Conservation (phyloP, 2,888 invertebrate genomes). For the Chalcosyrphus nemorum region DNA sequence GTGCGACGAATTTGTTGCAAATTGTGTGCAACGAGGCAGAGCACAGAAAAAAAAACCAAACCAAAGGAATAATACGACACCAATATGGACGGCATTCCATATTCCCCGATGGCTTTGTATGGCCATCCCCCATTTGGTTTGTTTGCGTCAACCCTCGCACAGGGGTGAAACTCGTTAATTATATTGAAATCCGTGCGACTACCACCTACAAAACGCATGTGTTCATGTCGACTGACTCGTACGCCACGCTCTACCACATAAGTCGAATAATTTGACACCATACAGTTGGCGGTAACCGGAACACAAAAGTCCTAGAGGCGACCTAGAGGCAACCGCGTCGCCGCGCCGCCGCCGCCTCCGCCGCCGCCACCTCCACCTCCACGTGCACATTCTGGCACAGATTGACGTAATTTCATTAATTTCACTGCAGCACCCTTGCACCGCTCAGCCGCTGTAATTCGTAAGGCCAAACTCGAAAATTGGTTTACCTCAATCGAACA, state of each 20-base stretch:
- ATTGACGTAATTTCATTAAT: conserved; percentile 72
- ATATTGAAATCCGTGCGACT: conserved; percentile 48
- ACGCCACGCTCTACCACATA: conserved; percentile 7
- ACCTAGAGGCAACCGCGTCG: no score
- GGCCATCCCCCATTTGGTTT: background rate
- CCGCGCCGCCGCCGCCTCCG: no score
- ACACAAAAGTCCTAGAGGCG: conserved; percentile 3
- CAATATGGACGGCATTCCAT: background rate
- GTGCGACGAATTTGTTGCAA: conserved; percentile 24
- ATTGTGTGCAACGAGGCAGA: conserved; percentile 50
- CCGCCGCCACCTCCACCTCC: no score
- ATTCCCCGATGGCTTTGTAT: background rate
- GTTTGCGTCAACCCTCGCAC: no score
- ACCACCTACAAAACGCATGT: background rate
- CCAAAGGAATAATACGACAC: conserved; percentile 1
- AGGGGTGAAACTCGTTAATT: conserved; percentile 44
- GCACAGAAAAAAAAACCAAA: background rate
- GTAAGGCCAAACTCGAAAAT: conserved; percentile 60
- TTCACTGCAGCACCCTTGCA: background rate
- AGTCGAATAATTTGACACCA: conserved; percentile 50
- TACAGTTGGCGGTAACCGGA: conserved; percentile 6
- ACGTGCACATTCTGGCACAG: conserved; percentile 53
- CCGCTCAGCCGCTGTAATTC: conserved; percentile 26
- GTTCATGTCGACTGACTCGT: conserved; percentile 17
- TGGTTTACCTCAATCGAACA: conserved; percentile 55